Base-by-base conservation (phyloP, 2,113 vertebrate genomes). In the Alexandromys fortis region DNA sequence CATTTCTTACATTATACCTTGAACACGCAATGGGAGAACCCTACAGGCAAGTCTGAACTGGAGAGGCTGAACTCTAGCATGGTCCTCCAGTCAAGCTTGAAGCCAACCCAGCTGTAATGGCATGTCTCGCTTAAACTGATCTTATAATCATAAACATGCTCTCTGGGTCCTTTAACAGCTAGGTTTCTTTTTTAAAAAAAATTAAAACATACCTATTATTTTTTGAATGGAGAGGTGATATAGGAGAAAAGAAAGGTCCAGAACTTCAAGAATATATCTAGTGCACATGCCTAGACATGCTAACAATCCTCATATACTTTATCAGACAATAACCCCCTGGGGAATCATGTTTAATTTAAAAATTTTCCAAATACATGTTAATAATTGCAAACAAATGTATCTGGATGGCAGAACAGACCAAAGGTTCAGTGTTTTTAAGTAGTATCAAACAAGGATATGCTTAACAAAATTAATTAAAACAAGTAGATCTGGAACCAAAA, bases 11-110 rank as follows among this genome's bases (percentile, higher is more conserved):
- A 35, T 22, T 73, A 35, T n/a, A 78, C n/a, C 67, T 89, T 81
- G 67, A 91, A 96, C 92, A 76, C 52, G 13, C 45, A 94, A 26
- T 28, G 33, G 85, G 49, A 94, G 82, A 91, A 45, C 79, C 16
- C 65, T 33, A 79, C 58, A 47, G 82, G 70, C 0, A 3, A 26
- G 61, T 92, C 68, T 90, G 47, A 92, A 30, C 79, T 52, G 5
- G n/a, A 87, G 70, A 92, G 52, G 7, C 10, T 88, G 19, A 75
- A 87, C n/a, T 38, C 35, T 61, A 14, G 78, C 52, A 90, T 22
- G 33, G 3, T 35, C 7, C 1, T 14, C n/a, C 47, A 79, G n/a
- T 17, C n/a, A 30, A 47, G 5, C 7, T 58, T 8, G 63, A 76
- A 30, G 11, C 14, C 35, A 52, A 79, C 47, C 30, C 35, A 77